Percentiles rank a stretch among this genome's conserved stretches.
Evolutionary conservation across 2,797 vertebrate genomes (phyloP).

Genomic region (Tragopan temminckii): DNA sequence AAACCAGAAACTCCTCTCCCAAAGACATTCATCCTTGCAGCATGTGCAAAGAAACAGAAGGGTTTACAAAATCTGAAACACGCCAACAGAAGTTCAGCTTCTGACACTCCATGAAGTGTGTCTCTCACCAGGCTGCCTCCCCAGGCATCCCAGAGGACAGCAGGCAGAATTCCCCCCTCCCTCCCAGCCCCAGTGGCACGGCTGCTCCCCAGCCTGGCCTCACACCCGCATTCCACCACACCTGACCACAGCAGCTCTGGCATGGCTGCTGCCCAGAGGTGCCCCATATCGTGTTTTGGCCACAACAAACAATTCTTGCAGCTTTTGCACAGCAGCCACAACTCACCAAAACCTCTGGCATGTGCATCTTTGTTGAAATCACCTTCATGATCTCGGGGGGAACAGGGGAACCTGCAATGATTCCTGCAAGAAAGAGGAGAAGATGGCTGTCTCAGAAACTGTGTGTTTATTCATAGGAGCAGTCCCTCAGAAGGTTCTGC

Average conservation of each 20-base stretch:
- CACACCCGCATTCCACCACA: rapidly evolving
- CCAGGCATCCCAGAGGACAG: not conserved
- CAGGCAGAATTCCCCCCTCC: not conserved
- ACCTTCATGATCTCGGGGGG: constrained; percentile 86
- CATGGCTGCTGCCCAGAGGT: rapidly evolving
- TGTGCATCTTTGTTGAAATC: constrained; percentile 79
- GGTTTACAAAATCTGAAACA: not conserved
- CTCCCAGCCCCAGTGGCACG: not conserved
- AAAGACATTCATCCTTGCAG: not conserved
- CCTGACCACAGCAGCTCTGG: not conserved
- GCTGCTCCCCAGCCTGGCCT: not conserved
- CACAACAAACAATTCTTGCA: rapidly evolving
- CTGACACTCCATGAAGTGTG: not conserved
- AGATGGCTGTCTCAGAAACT: not conserved
- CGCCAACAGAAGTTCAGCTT: not conserved
- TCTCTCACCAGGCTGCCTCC: not conserved
- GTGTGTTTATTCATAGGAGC: not conserved
- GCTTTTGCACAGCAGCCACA: not conserved
- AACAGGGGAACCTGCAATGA: constrained; percentile 88
- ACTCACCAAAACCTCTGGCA: constrained; percentile 88
- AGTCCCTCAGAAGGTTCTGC: not conserved
- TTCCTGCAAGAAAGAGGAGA: constrained; percentile 77
- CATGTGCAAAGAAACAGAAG: not conserved
- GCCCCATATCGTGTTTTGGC: not conserved
- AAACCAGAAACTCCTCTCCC: not conserved